Conservation (phyloP, 2,888 invertebrate genomes). For the Drosophila pseudotalamancana region DNA sequence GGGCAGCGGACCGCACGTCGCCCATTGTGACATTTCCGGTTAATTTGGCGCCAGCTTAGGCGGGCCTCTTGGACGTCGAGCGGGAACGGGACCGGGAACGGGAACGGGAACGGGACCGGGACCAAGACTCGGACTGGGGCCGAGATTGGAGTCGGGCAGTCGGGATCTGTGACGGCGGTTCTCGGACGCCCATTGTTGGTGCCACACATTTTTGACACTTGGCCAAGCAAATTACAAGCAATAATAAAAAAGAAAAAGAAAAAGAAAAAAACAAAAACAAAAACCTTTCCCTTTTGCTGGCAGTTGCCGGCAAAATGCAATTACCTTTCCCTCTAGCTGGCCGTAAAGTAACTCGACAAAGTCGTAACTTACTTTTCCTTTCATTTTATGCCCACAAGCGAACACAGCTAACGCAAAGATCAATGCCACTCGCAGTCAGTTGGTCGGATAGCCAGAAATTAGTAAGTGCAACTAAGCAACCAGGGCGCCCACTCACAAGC, state of each 20-base stretch:
- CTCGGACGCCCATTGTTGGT: constrained; percentile 27
- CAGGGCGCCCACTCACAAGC: constrained; percentile 72
- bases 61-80: constrained; percentile 29
- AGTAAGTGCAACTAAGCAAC: constrained; percentile 79
- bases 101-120: not conserved
- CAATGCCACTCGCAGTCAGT: constrained; percentile 69
- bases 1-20: constrained; percentile 78
- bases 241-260: constrained; percentile 16
- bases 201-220: constrained; percentile 74
- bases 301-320: constrained; percentile 66
- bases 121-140: not conserved
- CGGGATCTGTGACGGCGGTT: constrained; percentile 22
- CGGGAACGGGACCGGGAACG: not conserved
- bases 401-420: constrained; percentile 63
- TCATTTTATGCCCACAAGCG: constrained; percentile 70
- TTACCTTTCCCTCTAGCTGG: constrained; percentile 75
- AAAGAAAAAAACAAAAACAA: too few species aligned
- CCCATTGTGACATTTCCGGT: constrained; percentile 80
- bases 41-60: constrained; percentile 79
- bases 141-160: not conserved
- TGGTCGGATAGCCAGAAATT: constrained; percentile 69
- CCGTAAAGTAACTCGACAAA: constrained; percentile 60
- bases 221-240: constrained; percentile 70
- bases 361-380: constrained; percentile 80
- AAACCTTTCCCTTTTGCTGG: constrained; percentile 66